Evolutionary conservation across 2,113 vertebrate genomes (phyloP).

Genomic region (chimpanzee (Pan troglodytes)): NHGRI_mPanTro3-v2.1_pri NC_072402.2:123525001-123525500

Average conservation of each 20-base stretch:
- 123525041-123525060: neutral
- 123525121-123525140: neutral
- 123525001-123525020: neutral
- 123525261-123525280: neutral
- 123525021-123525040: neutral
- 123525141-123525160: neutral
- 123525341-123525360: neutral
- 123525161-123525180: neutral
- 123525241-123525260: neutral
- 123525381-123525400: neutral
- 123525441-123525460: neutral
- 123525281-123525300: neutral
- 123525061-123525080: neutral
- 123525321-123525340: neutral
- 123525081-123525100: neutral
- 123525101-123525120: neutral
- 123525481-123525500: neutral
- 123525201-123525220: neutral
- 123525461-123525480: neutral
- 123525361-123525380: neutral
- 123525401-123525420: neutral
- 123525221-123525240: neutral
- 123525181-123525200: neutral
- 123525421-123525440: neutral
- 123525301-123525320: neutral